These are phyloP conservation scores for Eueides isabella DNA, from an alignment of 1,140 invertebrate genomes.

Conservation along the genomic window DNA sequence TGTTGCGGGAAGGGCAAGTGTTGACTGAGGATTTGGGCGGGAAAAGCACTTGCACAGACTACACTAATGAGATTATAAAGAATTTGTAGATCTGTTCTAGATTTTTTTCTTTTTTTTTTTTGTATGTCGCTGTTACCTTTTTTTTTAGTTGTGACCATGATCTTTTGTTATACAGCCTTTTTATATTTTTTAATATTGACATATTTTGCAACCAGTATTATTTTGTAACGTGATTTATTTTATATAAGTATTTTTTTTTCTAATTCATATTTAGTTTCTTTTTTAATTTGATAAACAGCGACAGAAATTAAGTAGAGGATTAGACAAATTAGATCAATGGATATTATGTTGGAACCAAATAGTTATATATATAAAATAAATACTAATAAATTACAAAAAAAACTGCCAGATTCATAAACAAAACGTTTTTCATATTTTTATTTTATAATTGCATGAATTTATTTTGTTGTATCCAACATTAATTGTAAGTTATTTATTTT, in stretches of 20 bases:
- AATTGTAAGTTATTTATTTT: conserved; percentile 32
- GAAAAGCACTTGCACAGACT: conserved; percentile 55
- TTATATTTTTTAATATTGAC: not conserved
- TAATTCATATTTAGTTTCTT: not conserved
- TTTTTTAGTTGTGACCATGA: not conserved
- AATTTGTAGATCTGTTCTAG: conserved; percentile 33
- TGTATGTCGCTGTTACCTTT: conserved; percentile 10
- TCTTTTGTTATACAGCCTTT: not conserved
- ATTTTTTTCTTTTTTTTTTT: not conserved
- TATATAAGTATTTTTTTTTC: conserved; percentile 4
- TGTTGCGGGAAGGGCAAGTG: conserved; percentile 92
- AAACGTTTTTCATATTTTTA: not conserved
- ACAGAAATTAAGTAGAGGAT: not conserved
- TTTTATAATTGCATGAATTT: not conserved
- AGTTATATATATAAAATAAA: not conserved
- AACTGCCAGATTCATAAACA: not conserved
- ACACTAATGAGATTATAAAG: conserved; percentile 51
- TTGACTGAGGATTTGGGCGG: conserved; percentile 98
- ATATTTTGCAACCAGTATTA: conserved; percentile 14
- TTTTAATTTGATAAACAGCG: conserved; percentile 3
- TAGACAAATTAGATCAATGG: conserved; percentile 33
- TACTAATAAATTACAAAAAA: not conserved
- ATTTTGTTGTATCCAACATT: not conserved
- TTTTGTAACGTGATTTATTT: conserved; percentile 10
- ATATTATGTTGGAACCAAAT: conserved; percentile 13